These are phyloP conservation scores for Melangyna quadrimaculata DNA, from an alignment of 2,888 invertebrate species.

Conservation along the genomic window DNA sequence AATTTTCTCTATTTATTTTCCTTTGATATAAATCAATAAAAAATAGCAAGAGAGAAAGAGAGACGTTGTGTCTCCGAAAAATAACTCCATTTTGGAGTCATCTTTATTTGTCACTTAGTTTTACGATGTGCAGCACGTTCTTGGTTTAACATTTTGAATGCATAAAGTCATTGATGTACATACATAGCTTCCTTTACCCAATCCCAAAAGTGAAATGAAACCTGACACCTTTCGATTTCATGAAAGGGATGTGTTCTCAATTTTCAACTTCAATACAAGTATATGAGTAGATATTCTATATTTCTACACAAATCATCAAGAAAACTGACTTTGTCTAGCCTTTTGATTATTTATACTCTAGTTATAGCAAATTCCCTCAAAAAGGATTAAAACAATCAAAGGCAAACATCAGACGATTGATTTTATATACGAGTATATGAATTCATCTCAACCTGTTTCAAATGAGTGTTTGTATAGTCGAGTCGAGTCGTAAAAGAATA, in stretches of 20 bases:
- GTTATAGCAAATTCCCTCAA: neutral
- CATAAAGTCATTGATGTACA: neutral
- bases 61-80: neutral
- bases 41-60: neutral
- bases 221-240: constrained; percentile 38
- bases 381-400: constrained; percentile 56
- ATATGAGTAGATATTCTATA: neutral
- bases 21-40: constrained; percentile 12
- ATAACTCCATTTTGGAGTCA: neutral
- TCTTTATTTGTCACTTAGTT: constrained; percentile 1
- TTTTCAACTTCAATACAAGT: constrained; percentile 16
- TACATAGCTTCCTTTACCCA: neutral
- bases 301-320: neutral
- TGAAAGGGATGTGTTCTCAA: constrained; percentile 23
- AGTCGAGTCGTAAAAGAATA: constrained; percentile 11
- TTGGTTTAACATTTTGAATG: neutral
- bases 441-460: constrained; percentile 25
- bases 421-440: too few relatives aligned
- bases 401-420: constrained; percentile 22
- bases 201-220: constrained; percentile 21
- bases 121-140: constrained; percentile 9
- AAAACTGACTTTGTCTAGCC: constrained; percentile 9
- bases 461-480: constrained; percentile 1
- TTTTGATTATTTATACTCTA: neutral
- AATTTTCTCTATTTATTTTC: neutral